Conservation (phyloP, 2,113 vertebrate species). For the Heterotis niloticus region DNA sequence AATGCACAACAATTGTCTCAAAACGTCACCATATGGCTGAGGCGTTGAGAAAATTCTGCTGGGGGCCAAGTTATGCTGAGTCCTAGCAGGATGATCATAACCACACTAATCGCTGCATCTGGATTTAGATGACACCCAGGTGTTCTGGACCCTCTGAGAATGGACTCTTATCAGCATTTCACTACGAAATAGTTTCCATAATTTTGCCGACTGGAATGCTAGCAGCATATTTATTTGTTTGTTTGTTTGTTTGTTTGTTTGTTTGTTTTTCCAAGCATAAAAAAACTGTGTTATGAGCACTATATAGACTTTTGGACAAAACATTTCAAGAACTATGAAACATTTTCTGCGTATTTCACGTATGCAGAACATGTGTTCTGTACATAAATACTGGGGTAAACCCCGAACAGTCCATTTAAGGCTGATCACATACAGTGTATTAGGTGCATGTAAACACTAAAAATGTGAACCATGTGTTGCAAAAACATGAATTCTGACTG, state of each 20-base stretch:
- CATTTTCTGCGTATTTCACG: no score
- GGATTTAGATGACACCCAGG: conserved; percentile 40
- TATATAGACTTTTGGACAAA: background rate
- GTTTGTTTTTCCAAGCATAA: no score
- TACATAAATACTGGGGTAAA: no score
- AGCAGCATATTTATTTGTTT: background rate
- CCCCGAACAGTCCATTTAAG: no score
- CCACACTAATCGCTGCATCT: conserved; percentile 36
- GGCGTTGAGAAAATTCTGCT: conserved; percentile 22
- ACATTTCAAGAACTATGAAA: background rate
- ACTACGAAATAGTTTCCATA: background rate
- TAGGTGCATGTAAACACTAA: no score
- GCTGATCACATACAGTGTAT: no score
- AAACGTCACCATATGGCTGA: conserved; percentile 40
- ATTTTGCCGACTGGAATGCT: background rate
- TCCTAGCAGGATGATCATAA: conserved; percentile 41
- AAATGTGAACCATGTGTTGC: no score
- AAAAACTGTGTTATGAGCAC: no score
- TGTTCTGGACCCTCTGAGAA: conserved; percentile 20
- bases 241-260: background rate
- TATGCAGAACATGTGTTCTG: no score
- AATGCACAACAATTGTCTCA: conserved; percentile 20
- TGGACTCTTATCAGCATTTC: conserved; percentile 22
- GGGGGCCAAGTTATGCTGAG: conserved; percentile 20
- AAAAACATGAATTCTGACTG: no score